Evolutionary conservation across 1,140 invertebrate genomes (phyloP), one percentile per base, ranked within the genome.

Genomic region (Drosophila fuyamai): DNA sequence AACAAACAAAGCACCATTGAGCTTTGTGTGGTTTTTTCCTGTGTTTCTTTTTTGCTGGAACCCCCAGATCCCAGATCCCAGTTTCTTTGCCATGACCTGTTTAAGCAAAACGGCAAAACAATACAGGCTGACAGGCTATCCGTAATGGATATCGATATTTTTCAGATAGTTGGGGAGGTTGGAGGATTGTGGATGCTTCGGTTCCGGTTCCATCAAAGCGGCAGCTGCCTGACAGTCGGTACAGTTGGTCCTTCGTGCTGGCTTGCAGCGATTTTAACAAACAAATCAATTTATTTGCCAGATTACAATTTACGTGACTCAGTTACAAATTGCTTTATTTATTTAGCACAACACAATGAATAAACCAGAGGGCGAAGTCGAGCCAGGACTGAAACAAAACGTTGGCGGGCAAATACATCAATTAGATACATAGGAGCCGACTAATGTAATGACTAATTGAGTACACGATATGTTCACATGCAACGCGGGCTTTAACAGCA

Each of bases 271-370:
- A 76, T 57, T 81, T 81, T 76, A 79, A 79, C 83, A 86, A 72
- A 76, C 66, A 86, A 86, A 82, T 88, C 76, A 88, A 88, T 82
- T 76, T 79, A 79, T 88, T 88, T 88, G 55, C 83, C 61, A 86
- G 83, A 86, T 88, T 88, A 81, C 79, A 82, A 67, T 76, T 68
- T 82, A 86, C 82, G 82, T 86, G 82, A 86, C 79, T 88, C 62
- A 76, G 81, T 72, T 86, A 55, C 83, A 79, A 88, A 85, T 72
- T 76, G 83, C 79, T 78, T 67, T 61, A 82, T 88, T 88, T 88
- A 86, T 75, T 82, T 81, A 82, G 80, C 76, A 46, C 43, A 58
- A 50, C 50, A 68, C 70, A 62, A 63, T 70, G 44, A 75, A 63
- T 54, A 59, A 54, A 56, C 47, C 54, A 29, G 50, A 14, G 53